Conservation (phyloP, 2,888 invertebrate genomes). For the Drosophila planitibia region DNA sequence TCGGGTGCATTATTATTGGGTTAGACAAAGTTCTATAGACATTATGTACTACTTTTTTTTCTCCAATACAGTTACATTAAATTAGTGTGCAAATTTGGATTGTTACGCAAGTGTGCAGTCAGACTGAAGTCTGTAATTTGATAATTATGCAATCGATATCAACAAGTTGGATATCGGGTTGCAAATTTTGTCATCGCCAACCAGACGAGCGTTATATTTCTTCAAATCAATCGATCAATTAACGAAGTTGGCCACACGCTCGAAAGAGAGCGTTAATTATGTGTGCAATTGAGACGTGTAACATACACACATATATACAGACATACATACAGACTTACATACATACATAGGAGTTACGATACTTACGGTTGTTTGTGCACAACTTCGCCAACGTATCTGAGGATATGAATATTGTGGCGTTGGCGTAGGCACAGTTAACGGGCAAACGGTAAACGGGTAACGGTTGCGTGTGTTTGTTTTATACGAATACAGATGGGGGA, state of each 20-base stretch:
- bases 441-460: conserved; percentile 29
- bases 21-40: not conserved
- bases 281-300: conserved; percentile 16
- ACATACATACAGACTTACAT: not conserved
- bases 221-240: conserved; percentile 7
- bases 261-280: conserved; percentile 18
- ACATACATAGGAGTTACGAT: conserved; percentile 30
- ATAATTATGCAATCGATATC: conserved; percentile 25
- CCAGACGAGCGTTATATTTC: conserved; percentile 7
- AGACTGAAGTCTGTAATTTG: conserved; percentile 12
- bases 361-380: conserved; percentile 91
- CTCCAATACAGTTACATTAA: not conserved
- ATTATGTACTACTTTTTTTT: not conserved
- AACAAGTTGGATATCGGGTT: conserved; percentile 18
- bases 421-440: conserved; percentile 37
- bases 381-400: conserved; percentile 90
- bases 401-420: conserved; percentile 53
- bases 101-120: conserved; percentile 16
- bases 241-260: conserved; percentile 4
- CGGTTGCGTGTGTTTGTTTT: conserved; percentile 40
- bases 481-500: conserved; percentile 35
- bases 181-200: conserved; percentile 26
- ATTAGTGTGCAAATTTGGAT: conserved; percentile 6
- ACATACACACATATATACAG: not conserved
- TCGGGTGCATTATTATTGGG: not conserved